These are phyloP conservation scores for Dascyllus trimaculatus DNA, from an alignment of 2,113 vertebrate genomes.

Conservation along the genomic window DNA sequence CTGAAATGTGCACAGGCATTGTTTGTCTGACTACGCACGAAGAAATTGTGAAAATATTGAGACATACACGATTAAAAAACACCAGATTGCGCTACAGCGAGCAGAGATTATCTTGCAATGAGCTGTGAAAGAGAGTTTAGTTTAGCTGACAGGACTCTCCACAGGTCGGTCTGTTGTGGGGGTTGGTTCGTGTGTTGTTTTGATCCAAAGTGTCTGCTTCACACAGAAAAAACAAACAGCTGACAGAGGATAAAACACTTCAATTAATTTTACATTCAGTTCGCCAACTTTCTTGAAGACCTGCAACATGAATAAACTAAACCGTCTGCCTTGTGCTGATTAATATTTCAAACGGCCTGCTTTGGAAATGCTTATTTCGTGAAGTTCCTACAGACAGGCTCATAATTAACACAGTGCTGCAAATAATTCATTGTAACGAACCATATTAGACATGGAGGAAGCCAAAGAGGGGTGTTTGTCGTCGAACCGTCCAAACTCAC, in stretches of 20 bases:
- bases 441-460: conserved; percentile 20
- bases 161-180: not conserved
- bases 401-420: conserved; percentile 31
- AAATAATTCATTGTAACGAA: conserved; percentile 46
- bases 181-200: no score
- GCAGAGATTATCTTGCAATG: not conserved
- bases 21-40: no score
- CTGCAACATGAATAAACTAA: conserved; percentile 41
- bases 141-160: not conserved
- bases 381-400: conserved; percentile 31
- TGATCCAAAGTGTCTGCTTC: no score
- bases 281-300: not conserved
- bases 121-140: not conserved
- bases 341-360: conserved; percentile 37
- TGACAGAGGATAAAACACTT: no score
- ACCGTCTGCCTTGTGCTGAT: conserved; percentile 25
- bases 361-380: conserved; percentile 34
- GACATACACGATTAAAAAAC: no score
- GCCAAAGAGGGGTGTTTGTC: conserved; percentile 6
- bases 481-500: not conserved
- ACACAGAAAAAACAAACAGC: not conserved
- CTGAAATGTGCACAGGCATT: not conserved
- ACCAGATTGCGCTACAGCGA: no score
- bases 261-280: not conserved
- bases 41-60: no score